Evolutionary conservation across 92 coral and sea anemone species (phyloP).

Genomic region (Bergia sp.): DNA sequence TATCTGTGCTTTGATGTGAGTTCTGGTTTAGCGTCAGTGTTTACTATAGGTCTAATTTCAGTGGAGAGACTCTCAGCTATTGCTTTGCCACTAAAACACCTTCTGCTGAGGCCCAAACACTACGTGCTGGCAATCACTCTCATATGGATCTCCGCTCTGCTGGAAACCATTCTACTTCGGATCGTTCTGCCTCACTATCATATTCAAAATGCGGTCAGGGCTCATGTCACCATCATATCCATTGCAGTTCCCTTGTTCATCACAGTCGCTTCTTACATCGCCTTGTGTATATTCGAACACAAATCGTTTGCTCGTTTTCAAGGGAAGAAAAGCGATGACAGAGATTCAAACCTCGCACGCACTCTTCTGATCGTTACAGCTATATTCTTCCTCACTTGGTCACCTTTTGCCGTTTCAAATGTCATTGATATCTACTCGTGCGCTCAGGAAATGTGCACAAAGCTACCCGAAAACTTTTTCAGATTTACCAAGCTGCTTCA

Average conservation of each 20-base stretch:
- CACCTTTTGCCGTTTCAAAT: slow-evolving; percentile 59
- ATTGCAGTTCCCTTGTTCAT: slow-evolving; percentile 42
- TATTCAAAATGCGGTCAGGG: slow-evolving; percentile 37
- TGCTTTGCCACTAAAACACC: slow-evolving; percentile 50
- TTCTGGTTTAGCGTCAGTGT: slow-evolving; percentile 57
- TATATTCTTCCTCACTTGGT: slow-evolving; percentile 57
- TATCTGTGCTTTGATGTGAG: slow-evolving; percentile 43
- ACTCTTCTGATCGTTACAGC: slow-evolving; percentile 55
- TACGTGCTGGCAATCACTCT: slow-evolving; percentile 38
- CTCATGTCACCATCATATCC: slow-evolving; percentile 47
- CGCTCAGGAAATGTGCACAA: background rate
- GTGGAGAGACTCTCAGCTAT: slow-evolving; percentile 57
- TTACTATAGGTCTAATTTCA: slow-evolving; percentile 54
- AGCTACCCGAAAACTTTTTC: slow-evolving; percentile 38
- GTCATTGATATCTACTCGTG: slow-evolving; percentile 51
- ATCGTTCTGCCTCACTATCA: slow-evolving; percentile 38
- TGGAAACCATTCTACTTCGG: slow-evolving; percentile 41
- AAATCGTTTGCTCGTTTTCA: slow-evolving; percentile 40
- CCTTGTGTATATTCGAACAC: slow-evolving; percentile 13
- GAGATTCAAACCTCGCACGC: slow-evolving; percentile 53
- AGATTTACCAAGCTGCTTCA: slow-evolving; percentile 56
- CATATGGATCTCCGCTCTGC: slow-evolving; percentile 48
- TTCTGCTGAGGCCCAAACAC: slow-evolving; percentile 40
- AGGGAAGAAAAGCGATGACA: slow-evolving; percentile 44
- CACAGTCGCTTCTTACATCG: slow-evolving; percentile 42